Percentiles rank a stretch among this genome's conserved stretches.
Evolutionary conservation across 2,888 invertebrate genomes (phyloP).

Genomic region (Cloeon dipterum): DNA sequence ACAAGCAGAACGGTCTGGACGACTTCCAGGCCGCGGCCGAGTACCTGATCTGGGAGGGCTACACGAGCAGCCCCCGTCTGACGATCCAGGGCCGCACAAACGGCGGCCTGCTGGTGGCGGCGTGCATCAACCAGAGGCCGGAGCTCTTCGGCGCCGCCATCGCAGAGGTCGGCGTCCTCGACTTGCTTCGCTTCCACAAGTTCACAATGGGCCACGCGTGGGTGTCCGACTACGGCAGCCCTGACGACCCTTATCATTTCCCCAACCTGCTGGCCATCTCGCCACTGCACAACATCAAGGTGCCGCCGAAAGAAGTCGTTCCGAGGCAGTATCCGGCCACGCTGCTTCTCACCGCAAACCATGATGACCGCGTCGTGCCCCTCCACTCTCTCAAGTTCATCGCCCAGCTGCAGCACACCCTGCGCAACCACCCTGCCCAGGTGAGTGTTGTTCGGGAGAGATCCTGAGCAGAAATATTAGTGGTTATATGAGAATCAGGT

Average conservation of each 20-base stretch:
- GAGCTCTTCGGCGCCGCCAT: slow-evolving; percentile 84
- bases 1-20: slow-evolving; percentile 94
- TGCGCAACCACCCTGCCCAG: slow-evolving; percentile 33
- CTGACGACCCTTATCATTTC: slow-evolving; percentile 71
- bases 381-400: slow-evolving; percentile 90
- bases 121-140: slow-evolving; percentile 85
- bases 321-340: slow-evolving; percentile 67
- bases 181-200: slow-evolving; percentile 93
- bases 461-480: too few species aligned
- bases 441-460: too few species aligned
- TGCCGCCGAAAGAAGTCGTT: slow-evolving; percentile 28
- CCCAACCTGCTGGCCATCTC: slow-evolving; percentile 67
- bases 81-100: slow-evolving; percentile 91
- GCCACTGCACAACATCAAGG: slow-evolving; percentile 73
- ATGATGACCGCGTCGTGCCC: slow-evolving; percentile 95
- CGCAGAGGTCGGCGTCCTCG: slow-evolving; percentile 92
- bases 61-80: slow-evolving; percentile 48
- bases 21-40: slow-evolving; percentile 88
- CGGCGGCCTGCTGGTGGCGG: slow-evolving; percentile 88
- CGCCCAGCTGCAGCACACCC: slow-evolving; percentile 63
- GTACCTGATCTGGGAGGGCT: slow-evolving; percentile 58
- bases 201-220: slow-evolving; percentile 96
- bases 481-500: too few species aligned
- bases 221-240: slow-evolving; percentile 87
- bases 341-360: slow-evolving; percentile 86